Base-by-base conservation (phyloP, 2,797 vertebrate species). In the Channallabes apus region DNA sequence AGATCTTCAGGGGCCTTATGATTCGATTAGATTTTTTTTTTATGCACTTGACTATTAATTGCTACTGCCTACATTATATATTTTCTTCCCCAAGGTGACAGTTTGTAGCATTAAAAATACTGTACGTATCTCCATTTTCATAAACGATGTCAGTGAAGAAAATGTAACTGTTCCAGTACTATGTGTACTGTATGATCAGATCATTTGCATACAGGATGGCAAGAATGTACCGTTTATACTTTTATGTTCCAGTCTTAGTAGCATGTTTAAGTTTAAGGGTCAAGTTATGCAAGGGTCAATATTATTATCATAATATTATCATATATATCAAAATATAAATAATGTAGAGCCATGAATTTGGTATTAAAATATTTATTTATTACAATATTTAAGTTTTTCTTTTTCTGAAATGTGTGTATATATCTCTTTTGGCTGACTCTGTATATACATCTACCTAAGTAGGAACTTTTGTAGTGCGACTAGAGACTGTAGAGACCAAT, bases 11-110 rank as follows among this genome's bases (percentile, higher is more conserved):
- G 29, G 54, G 59, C 27, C 6, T 75, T 2, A 27, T n/a, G 6
- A 41, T 24, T 51, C 9, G 4, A 51, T 51, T 72, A 24, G 24
- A 9, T 56, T 15, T 15, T 56, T 56, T 9, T 9, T 68, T 67
- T 9, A 71, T 51, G 71, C 75, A 77, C 75, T 58, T 32, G 27
- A 77, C 54, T 58, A 58, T 77, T 77, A 77, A 59, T 77, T 22
- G 32, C 8, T 58, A 29, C 54, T 35, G 18, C 54, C 18, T 58
- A 18, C 27, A 58, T 73, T 73, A 27, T 51, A 14, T 41, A 51
- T 46, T 76, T 56, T 58, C 5, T 20, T 32, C 7, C 8, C 8
- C 65, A 56, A 5, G 27, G 7, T 76, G 24, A 73, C 41, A 54
- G n/a, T 5, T 6, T 75, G 46, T 6, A 54, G 24, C 11, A 18